Evolutionary conservation across 2,888 invertebrate species (phyloP).

Genomic region (Chirona hameri): DNA sequence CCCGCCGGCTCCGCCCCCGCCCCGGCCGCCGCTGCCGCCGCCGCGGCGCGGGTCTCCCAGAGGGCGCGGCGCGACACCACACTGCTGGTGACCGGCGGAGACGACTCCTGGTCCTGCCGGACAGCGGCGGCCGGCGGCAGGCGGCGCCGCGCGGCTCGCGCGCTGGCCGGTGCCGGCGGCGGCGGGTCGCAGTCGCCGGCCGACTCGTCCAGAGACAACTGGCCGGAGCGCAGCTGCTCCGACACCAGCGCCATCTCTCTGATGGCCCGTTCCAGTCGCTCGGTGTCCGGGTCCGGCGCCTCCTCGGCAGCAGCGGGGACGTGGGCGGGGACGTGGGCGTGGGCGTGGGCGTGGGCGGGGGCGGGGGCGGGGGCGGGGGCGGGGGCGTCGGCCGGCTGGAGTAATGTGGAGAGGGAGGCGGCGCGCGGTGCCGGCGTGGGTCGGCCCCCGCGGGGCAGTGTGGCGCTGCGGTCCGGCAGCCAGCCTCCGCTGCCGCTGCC

Average conservation of each 20-base stretch:
- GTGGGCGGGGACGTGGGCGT: neutral
- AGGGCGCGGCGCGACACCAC: slow-evolving; percentile 41
- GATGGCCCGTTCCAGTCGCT: slow-evolving; percentile 9
- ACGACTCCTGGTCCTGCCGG: neutral
- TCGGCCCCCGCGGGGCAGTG: neutral
- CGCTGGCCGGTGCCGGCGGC: slow-evolving; percentile 23
- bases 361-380: no score
- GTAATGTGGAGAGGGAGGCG: neutral
- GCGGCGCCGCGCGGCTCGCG: slow-evolving; percentile 41
- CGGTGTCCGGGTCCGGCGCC: neutral
- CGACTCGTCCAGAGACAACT: slow-evolving; percentile 32
- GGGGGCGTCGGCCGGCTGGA: neutral
- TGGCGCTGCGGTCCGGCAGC: neutral
- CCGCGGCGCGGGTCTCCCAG: slow-evolving; percentile 37
- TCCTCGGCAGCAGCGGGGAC: neutral
- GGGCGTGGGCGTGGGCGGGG: no score
- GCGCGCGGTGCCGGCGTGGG: neutral
- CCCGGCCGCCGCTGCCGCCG: slow-evolving; percentile 8
- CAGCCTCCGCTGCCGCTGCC: neutral
- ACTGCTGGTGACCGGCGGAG: slow-evolving; percentile 14
- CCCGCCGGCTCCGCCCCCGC: neutral
- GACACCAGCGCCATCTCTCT: slow-evolving; percentile 13
- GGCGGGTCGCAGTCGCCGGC: slow-evolving; percentile 28
- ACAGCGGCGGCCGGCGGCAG: neutral
- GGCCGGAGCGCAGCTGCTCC: slow-evolving; percentile 1